A percentile compares a stretch with the other conserved stretches of the same genome.
Evolutionary conservation across 92 coral and sea anemone species (phyloP).

Genomic region (Parazoanthus darwini): DNA sequence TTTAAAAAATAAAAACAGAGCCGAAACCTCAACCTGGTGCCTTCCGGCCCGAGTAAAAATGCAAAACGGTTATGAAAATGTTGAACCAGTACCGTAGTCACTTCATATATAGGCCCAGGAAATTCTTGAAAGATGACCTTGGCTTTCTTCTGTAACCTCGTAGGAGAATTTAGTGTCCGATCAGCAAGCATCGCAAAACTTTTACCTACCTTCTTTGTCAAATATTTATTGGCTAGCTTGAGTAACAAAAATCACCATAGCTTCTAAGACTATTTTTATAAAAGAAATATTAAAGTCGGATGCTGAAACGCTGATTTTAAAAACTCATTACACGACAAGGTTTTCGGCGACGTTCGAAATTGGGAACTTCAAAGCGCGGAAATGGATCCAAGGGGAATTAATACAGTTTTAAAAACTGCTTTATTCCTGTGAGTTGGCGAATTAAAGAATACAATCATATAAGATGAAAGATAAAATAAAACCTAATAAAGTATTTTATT

Average conservation of each 20-base stretch:
- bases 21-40: too few relatives aligned
- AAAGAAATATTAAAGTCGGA: neutral
- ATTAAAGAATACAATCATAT: neutral
- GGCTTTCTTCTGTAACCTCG: neutral
- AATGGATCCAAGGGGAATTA: neutral
- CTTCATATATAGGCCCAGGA: neutral
- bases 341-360: neutral
- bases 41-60: too few relatives aligned
- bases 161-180: slow-evolving; percentile 18
- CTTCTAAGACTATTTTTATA: neutral
- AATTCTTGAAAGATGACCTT: neutral
- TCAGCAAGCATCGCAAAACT: neutral
- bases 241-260: neutral
- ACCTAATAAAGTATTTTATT: neutral
- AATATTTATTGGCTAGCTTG: neutral
- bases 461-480: neutral
- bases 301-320: too few relatives aligned
- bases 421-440: neutral
- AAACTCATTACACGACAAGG: neutral
- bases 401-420: neutral
- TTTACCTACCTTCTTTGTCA: neutral
- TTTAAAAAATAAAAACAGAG: too few relatives aligned
- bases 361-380: neutral
- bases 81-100: neutral
- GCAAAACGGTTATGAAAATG: neutral